Evolutionary conservation across 2,113 vertebrate genomes (phyloP).

Genomic region (Leiothrix lutea): DNA sequence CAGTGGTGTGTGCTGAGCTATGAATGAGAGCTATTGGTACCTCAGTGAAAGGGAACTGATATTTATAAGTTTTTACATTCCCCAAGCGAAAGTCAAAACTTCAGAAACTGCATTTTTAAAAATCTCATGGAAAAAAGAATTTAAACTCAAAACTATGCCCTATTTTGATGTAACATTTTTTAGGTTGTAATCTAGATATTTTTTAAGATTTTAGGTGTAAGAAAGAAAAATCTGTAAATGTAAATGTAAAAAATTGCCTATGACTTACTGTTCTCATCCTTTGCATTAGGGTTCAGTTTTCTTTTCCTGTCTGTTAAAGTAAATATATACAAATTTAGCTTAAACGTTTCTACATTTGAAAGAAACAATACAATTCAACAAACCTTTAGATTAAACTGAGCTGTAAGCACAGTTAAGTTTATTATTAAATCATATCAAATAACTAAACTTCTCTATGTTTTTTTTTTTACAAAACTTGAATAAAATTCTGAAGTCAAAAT

Average conservation of each 20-base stretch:
- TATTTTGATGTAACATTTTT: neutral
- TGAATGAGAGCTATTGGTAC: neutral
- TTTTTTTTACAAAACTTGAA: neutral
- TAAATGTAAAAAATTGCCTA: neutral
- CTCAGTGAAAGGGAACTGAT: neutral
- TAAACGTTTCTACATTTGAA: neutral
- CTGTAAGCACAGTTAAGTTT: neutral
- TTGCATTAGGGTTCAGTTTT: neutral
- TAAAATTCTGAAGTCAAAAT: neutral
- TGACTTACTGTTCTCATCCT: conserved; percentile 34
- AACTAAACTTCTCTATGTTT: neutral
- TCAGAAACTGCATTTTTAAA: neutral
- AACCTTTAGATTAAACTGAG: neutral
- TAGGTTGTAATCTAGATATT: neutral
- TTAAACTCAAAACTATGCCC: neutral
- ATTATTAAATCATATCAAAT: neutral
- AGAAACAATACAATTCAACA: neutral
- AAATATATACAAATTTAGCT: neutral
- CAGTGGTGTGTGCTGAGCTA: neutral
- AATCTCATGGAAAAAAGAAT: neutral
- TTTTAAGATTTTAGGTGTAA: neutral
- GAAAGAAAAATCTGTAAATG: neutral
- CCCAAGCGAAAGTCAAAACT: neutral
- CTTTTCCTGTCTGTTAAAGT: conserved; percentile 6
- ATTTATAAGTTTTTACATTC: neutral